These are phyloP conservation scores for Steinernema scapterisci DNA, from an alignment of 2,888 invertebrate genomes.

Conservation along the genomic window DNA sequence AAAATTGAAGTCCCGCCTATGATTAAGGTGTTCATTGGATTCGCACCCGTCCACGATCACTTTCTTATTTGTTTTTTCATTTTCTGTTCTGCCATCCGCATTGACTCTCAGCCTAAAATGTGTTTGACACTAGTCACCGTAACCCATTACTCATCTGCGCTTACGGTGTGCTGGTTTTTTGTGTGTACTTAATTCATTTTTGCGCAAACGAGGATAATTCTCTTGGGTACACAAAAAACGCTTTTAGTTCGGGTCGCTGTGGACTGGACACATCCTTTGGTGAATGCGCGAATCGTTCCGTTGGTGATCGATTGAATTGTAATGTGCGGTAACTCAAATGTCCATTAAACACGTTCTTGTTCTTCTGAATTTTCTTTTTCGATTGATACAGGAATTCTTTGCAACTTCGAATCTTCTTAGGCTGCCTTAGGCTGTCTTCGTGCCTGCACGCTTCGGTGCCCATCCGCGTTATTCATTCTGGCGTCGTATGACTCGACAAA, in stretches of 20 bases:
- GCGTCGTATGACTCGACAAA: background rate
- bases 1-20: background rate
- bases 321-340: background rate
- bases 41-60: constrained; percentile 1
- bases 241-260: too few relatives aligned
- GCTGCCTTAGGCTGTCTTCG: background rate
- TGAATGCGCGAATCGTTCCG: background rate
- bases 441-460: constrained; percentile 14
- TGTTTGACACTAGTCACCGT: too few relatives aligned
- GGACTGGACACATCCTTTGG: too few relatives aligned
- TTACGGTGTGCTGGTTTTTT: too few relatives aligned
- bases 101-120: too few relatives aligned
- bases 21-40: background rate
- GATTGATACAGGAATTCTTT: background rate
- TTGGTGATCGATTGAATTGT: background rate
- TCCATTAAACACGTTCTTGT: too few relatives aligned
- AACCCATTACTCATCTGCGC: too few relatives aligned
- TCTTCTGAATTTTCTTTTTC: background rate
- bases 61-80: constrained; percentile 16
- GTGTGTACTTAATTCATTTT: too few relatives aligned
- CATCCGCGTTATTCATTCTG: background rate
- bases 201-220: too few relatives aligned
- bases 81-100: too few relatives aligned
- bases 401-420: background rate
- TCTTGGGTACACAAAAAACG: too few relatives aligned